A percentile compares a stretch with the other conserved stretches of the same genome.
These are phyloP conservation scores for Heliconius charithonia DNA, from an alignment of 2,888 invertebrate genomes.

Conservation along the genomic window DNA sequence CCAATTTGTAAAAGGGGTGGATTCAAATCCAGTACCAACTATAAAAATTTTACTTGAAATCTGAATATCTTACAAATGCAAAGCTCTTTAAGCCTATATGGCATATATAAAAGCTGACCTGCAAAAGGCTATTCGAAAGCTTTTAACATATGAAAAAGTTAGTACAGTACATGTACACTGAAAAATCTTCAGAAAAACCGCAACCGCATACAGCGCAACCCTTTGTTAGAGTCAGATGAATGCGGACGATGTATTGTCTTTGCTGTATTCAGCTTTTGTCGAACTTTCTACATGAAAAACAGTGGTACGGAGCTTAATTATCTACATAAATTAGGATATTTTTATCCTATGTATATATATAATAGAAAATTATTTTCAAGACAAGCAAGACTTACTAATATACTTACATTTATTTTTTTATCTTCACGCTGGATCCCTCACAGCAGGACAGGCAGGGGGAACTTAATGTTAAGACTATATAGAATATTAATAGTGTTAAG, in stretches of 20 bases:
- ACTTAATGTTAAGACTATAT: no score
- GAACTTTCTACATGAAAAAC: constrained; percentile 22
- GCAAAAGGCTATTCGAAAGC: constrained; percentile 25
- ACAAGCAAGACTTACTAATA: background rate
- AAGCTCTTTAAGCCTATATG: background rate
- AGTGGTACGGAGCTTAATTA: constrained; percentile 5
- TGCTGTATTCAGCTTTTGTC: constrained; percentile 22
- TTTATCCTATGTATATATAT: no score
- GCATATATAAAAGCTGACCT: constrained; percentile 8
- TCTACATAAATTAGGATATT: no score
- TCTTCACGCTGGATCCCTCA: background rate
- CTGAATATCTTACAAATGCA: background rate
- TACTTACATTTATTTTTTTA: background rate
- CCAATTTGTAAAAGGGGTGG: background rate
- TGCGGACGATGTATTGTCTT: constrained; percentile 23
- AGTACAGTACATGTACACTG: constrained; percentile 3
- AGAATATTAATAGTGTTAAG: no score
- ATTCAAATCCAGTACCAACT: background rate
- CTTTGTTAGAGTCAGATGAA: constrained; percentile 24
- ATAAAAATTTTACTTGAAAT: background rate
- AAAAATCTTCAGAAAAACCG: constrained; percentile 19
- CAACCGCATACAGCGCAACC: constrained; percentile 11
- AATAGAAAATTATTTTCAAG: constrained; percentile 6
- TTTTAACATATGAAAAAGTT: constrained; percentile 28
- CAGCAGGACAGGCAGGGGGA: no score